Percentiles rank a stretch among this genome's conserved stretches.
phyloP scores from a whole-genome alignment of 2,113 vertebrate genomes.

The Carassius gibelio region DNA sequence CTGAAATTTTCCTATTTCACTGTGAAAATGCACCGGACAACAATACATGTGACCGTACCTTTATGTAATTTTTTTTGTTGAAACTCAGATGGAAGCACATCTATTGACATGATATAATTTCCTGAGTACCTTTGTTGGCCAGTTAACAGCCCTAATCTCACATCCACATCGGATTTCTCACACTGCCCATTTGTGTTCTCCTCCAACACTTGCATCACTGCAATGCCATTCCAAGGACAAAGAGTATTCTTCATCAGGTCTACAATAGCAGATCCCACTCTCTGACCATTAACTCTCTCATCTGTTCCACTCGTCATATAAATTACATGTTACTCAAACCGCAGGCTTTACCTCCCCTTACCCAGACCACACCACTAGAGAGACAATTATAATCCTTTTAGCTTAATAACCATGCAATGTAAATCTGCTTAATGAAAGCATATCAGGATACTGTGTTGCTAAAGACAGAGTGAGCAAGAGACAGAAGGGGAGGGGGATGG shows the following conservation, averaged over 20 bases:
- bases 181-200: not conserved
- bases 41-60: not conserved
- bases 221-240: slow-evolving; percentile 11
- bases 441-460: slow-evolving; percentile 24
- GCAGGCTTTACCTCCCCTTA: not conserved
- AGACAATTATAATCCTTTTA: slow-evolving; percentile 44
- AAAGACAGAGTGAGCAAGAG: slow-evolving; percentile 3
- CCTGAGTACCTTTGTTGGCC: not conserved
- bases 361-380: slow-evolving; percentile 37
- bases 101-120: not conserved
- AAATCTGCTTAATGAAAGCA: slow-evolving; percentile 35
- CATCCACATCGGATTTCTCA: not conserved
- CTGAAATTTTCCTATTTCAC: not conserved
- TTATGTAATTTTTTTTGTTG: no score
- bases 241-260: not conserved
- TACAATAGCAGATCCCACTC: slow-evolving; percentile 2
- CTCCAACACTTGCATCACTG: not conserved
- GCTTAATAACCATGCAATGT: slow-evolving; percentile 37
- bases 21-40: not conserved
- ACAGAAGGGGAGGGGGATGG: not conserved
- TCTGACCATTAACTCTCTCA: slow-evolving; percentile 1
- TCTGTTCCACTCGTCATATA: not conserved
- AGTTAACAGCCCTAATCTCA: not conserved
- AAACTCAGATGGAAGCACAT: not conserved
- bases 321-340: not conserved